Evolutionary conservation across 2,797 vertebrate genomes (phyloP).

Genomic region (Enteromius radiatus): DNA sequence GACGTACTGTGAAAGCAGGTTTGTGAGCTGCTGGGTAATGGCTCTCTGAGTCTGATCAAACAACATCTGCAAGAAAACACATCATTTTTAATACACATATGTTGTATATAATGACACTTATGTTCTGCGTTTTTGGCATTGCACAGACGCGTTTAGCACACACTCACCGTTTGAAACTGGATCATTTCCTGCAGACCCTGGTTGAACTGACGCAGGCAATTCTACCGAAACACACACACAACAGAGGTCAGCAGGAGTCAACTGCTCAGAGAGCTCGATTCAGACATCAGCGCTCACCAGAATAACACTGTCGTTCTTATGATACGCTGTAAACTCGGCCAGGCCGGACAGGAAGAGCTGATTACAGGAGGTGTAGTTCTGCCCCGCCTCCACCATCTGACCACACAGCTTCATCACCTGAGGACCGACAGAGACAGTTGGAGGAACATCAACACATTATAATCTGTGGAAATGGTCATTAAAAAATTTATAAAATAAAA

Average conservation of each 20-base stretch:
- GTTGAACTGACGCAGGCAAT: conserved; percentile 75
- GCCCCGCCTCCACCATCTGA: conserved; percentile 79
- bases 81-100: neutral
- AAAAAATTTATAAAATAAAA: neutral
- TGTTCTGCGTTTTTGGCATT: no score
- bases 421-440: conserved; percentile 42
- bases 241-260: neutral
- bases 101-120: no score
- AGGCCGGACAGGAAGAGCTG: conserved; percentile 75
- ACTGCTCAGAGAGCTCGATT: neutral
- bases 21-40: conserved; percentile 75
- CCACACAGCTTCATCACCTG: conserved; percentile 77
- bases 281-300: conserved; percentile 57
- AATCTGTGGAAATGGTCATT: neutral
- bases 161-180: conserved; percentile 78
- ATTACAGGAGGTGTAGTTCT: conserved; percentile 74
- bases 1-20: conserved; percentile 75
- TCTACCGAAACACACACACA: conserved; percentile 64
- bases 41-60: conserved; percentile 81
- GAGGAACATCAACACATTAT: neutral
- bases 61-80: conserved; percentile 71
- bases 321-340: conserved; percentile 69
- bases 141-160: no score
- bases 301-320: conserved; percentile 66
- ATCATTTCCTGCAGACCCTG: conserved; percentile 79